Conservation (phyloP, 53 echinoderm and acorn worm species). For the Apostichopus leukothele region DNA sequence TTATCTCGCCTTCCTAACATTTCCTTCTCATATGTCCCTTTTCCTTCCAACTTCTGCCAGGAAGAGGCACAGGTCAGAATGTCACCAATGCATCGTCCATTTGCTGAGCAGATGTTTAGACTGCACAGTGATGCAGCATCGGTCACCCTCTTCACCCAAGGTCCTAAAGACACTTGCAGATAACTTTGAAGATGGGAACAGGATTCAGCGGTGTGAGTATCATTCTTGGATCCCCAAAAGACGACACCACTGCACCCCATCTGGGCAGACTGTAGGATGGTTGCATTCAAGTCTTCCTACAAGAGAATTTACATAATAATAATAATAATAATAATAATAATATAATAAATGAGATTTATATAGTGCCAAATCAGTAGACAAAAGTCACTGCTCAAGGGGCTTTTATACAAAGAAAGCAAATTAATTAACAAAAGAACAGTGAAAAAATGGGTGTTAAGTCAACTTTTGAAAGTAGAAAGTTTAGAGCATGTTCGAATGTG, state of each 20-base stretch:
- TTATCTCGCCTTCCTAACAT: background rate
- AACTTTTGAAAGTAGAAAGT: too few relatives aligned
- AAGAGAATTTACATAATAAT: background rate
- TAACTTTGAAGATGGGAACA: constrained; percentile 54
- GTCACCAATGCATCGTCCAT: constrained; percentile 77
- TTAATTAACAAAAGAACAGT: too few relatives aligned
- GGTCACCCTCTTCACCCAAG: constrained; percentile 48
- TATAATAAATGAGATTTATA: too few relatives aligned
- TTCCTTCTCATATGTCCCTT: background rate
- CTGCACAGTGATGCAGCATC: constrained; percentile 66
- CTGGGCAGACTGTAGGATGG: constrained; percentile 70
- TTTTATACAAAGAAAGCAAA: too few relatives aligned
- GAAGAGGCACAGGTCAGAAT: constrained; percentile 59
- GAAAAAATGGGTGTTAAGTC: too few relatives aligned
- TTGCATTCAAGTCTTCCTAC: constrained; percentile 68
- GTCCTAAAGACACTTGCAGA: constrained; percentile 62
- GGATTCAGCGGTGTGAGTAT: constrained; percentile 19
- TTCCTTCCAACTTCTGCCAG: background rate
- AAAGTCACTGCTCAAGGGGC: too few relatives aligned
- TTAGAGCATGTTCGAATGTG: too few relatives aligned
- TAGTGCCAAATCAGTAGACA: too few relatives aligned
- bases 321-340: too few relatives aligned
- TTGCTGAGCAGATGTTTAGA: constrained; percentile 53
- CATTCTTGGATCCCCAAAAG: constrained; percentile 68
- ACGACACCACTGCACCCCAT: constrained; percentile 68